A percentile compares a stretch with the other conserved stretches of the same genome.
These are phyloP conservation scores for Pseudochirops cupreus DNA, from an alignment of 2,797 vertebrate genomes.

Conservation along the genomic window DNA sequence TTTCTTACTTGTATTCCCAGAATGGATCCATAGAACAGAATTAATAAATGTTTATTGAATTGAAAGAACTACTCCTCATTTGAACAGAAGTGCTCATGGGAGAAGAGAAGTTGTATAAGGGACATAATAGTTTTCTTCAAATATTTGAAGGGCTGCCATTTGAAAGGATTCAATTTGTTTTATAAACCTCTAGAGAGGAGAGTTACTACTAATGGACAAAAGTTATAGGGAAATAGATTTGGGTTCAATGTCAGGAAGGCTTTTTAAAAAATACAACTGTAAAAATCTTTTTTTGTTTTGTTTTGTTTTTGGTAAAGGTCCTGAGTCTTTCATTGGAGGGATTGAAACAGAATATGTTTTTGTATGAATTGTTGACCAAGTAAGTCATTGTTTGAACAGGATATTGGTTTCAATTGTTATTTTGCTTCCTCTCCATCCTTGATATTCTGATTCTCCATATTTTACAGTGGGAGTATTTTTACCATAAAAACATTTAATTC, in stretches of 20 bases:
- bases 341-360: neutral
- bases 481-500: neutral
- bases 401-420: neutral
- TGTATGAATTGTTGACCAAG: neutral
- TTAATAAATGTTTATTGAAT: neutral
- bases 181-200: neutral
- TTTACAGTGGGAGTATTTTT: neutral
- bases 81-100: neutral
- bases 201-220: neutral
- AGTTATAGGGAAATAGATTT: neutral
- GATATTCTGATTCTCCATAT: neutral
- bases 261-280: neutral
- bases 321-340: neutral
- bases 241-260: neutral
- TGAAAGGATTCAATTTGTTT: neutral
- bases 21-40: neutral
- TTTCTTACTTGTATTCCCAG: neutral
- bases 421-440: neutral
- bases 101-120: neutral
- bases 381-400: neutral
- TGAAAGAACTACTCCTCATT: neutral
- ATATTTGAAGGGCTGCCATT: neutral
- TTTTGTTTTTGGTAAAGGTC: neutral
- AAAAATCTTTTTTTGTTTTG: too few relatives aligned
- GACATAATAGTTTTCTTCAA: neutral